Base-by-base conservation (phyloP, 2,113 vertebrate genomes). In the Serilophus lunatus region DNA sequence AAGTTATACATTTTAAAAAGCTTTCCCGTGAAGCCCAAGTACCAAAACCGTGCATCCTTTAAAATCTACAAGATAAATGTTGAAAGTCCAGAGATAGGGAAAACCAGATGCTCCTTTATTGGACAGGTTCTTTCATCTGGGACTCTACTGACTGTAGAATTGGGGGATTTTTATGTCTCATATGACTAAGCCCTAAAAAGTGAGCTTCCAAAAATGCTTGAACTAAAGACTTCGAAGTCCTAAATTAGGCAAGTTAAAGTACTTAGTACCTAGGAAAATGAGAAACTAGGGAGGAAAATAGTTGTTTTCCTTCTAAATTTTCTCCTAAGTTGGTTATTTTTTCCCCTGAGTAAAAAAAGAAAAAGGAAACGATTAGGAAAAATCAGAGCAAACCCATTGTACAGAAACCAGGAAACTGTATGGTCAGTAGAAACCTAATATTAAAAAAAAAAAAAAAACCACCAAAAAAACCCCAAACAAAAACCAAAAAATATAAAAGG, bases 311-410 rank as follows among this genome's bases (percentile, higher is more conserved):
- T 61, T 49, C 17, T 63, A 40, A 56, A 49, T 47, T 47, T 45
- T 45, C 11, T 82, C 44, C 4, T 53, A 35, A 56, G 40, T 72
- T 35, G 15, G 10, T 51, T 57, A 4, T 3, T 81, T 79, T 45
- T 6, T 2, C 61, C 80, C 28, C 25, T 1, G 2, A 20, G n/a
- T n/a, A n/a, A n/a, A n/a, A n/a, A n/a, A n/a, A n/a, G 42, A 50
- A 51, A 61, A 59, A 20, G 51, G 47, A 80, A 72, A 66, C 45
- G 29, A 56, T 76, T 61, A 61, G 44, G 36, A 82, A 31, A 77
- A 82, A 72, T 38, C 0, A 1, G 16, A 66, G n/a, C 29, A 35
- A 74, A 42, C 20, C 76, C 76, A 53, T 90, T 59, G 22, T 36
- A 53, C 9, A 19, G 23, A 94, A 81, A 61, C 8, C 31, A 61